A percentile compares a stretch with the other conserved stretches of the same genome.
Conservation (phyloP, 37 sponge, comb jelly and placozoan species). For the Dysidea cf. avara region DNA sequence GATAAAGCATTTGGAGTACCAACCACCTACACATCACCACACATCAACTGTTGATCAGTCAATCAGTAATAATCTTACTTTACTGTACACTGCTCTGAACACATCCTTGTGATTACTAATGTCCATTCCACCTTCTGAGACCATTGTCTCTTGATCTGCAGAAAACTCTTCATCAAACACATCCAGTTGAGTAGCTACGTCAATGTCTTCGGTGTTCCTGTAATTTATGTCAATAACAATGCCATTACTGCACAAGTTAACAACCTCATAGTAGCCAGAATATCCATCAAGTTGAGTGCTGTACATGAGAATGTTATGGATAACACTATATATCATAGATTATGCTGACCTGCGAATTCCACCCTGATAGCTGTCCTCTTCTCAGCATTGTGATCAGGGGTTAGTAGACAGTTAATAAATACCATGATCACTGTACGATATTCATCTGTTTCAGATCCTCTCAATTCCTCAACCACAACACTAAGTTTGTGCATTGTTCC, state of each 20-base stretch:
- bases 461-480: constrained; percentile 66
- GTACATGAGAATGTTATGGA: not conserved
- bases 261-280: constrained; percentile 42
- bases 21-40: too few species aligned
- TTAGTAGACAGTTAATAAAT: constrained; percentile 87
- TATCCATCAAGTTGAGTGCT: constrained; percentile 48
- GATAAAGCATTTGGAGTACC: too few species aligned
- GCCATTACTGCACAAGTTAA: too few species aligned
- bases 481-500: constrained; percentile 70
- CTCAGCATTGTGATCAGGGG: too few species aligned
- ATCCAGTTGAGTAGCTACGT: constrained; percentile 63
- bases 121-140: constrained; percentile 56
- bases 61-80: too few species aligned
- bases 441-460: constrained; percentile 51
- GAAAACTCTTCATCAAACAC: constrained; percentile 61
- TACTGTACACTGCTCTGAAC: too few species aligned
- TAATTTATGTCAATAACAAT: too few species aligned
- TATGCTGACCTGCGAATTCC: too few species aligned
- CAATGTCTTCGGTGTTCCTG: constrained; percentile 38
- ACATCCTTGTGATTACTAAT: constrained; percentile 54
- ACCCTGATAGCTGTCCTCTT: too few species aligned
- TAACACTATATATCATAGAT: too few species aligned
- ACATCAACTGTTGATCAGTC: too few species aligned
- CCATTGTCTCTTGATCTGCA: constrained; percentile 45
- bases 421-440: constrained; percentile 61